phyloP scores from a whole-genome alignment of 2,113 vertebrate genomes.

The Trinectes maculatus region DNA sequence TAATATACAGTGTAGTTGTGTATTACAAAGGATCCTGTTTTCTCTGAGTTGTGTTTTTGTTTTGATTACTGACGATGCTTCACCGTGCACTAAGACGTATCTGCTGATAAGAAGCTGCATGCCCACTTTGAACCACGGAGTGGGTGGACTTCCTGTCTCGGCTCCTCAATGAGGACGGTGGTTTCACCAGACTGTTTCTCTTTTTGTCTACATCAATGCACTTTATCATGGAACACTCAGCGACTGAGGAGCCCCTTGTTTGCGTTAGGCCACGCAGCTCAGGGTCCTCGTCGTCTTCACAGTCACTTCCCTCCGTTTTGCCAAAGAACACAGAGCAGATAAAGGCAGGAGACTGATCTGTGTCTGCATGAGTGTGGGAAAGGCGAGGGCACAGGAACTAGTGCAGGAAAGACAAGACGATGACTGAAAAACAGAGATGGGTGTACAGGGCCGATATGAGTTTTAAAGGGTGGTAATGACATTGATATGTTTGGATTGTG shows the following conservation, averaged over 20 bases:
- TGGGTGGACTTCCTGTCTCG: constrained; percentile 74
- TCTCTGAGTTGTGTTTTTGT: constrained; percentile 26
- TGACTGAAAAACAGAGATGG: constrained; percentile 64
- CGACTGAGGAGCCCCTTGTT: constrained; percentile 63
- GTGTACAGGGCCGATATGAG: constrained; percentile 53
- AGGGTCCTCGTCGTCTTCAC: constrained; percentile 74
- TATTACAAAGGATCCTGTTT: constrained; percentile 9
- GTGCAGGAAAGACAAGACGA: constrained; percentile 72
- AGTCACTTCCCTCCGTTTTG: constrained; percentile 90
- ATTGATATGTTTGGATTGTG: constrained; percentile 70
- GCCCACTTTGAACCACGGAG: constrained; percentile 52
- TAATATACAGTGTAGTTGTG: not conserved
- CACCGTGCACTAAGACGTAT: constrained; percentile 36
- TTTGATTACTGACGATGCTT: constrained; percentile 22
- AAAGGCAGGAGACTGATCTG: constrained; percentile 75
- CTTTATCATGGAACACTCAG: constrained; percentile 59
- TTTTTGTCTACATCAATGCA: constrained; percentile 35
- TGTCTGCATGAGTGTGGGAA: constrained; percentile 86
- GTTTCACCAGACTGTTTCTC: constrained; percentile 44
- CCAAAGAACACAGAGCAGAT: constrained; percentile 90
- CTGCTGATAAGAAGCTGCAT: constrained; percentile 56
- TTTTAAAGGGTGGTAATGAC: constrained; percentile 38
- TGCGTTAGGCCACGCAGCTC: constrained; percentile 63
- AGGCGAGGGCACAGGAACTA: constrained; percentile 75
- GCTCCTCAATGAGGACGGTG: constrained; percentile 39